phyloP scores from a whole-genome alignment of 2,888 invertebrate genomes.

The Tenthredo mesomela region DNA sequence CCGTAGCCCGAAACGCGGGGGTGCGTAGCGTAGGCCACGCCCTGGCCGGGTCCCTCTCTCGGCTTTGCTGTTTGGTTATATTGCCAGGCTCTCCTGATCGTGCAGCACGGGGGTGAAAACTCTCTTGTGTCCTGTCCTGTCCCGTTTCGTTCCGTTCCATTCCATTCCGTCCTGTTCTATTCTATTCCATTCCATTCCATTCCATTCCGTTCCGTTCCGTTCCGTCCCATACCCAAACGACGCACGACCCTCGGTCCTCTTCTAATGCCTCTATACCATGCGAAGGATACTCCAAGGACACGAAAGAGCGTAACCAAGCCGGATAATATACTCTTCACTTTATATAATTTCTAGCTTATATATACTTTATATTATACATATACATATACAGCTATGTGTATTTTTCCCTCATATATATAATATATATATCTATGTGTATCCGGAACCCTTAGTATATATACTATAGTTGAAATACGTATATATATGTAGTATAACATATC shows the following conservation, averaged over 20 bases:
- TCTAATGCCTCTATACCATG: conserved; percentile 28
- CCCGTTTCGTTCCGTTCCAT: not conserved
- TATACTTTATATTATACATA: not conserved
- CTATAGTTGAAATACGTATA: not conserved
- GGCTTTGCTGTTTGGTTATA: conserved; percentile 33
- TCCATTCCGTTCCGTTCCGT: not conserved
- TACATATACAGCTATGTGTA: not conserved
- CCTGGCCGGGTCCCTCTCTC: conserved; percentile 45
- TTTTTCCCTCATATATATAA: not conserved
- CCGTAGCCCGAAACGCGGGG: conserved; percentile 66
- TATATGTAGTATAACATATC: not conserved
- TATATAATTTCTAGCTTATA: not conserved
- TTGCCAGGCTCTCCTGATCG: conserved; percentile 11
- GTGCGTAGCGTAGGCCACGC: conserved; percentile 73
- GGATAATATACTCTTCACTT: not conserved
- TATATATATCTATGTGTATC: not conserved
- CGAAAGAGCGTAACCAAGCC: not conserved
- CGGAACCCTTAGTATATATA: not conserved
- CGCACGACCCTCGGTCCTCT: not conserved
- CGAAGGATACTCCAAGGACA: conserved; percentile 47
- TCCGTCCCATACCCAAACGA: conserved; percentile 1
- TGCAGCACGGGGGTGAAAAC: conserved; percentile 36
- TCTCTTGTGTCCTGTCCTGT: not conserved
- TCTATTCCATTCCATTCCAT: not conserved
- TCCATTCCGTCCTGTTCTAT: not conserved